Evolutionary conservation across 2,888 invertebrate species (phyloP).

Genomic region (Labia minor): DNA sequence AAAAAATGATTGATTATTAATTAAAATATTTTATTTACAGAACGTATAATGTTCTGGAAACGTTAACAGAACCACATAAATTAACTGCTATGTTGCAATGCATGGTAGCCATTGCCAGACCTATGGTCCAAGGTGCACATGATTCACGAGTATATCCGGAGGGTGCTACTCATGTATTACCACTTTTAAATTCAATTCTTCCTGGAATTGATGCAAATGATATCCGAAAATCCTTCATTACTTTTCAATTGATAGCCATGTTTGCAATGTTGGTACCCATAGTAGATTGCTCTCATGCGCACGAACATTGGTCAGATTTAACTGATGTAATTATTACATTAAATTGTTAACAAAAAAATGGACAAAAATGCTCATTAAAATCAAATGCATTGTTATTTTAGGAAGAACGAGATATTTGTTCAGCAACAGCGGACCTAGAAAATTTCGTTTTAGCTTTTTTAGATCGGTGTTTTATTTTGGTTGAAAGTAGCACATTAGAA

Average conservation of each 20-base stretch:
- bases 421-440: constrained; percentile 75
- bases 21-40: constrained; percentile 29
- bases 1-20: no score
- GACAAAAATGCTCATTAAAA: no score
- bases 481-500: constrained; percentile 60
- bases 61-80: constrained; percentile 79
- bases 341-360: constrained; percentile 9
- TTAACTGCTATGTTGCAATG: constrained; percentile 61
- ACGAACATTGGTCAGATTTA: constrained; percentile 52
- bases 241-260: constrained; percentile 67
- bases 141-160: constrained; percentile 47
- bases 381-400: constrained; percentile 31
- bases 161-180: constrained; percentile 70
- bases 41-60: constrained; percentile 68
- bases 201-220: constrained; percentile 90
- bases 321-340: constrained; percentile 47
- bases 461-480: constrained; percentile 60
- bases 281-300: constrained; percentile 72
- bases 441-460: constrained; percentile 79
- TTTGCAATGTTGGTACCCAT: constrained; percentile 69
- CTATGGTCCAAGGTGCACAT: constrained; percentile 43
- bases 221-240: constrained; percentile 59
- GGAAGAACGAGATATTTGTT: constrained; percentile 63
- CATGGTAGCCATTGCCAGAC: constrained; percentile 55
- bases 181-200: constrained; percentile 64